phyloP scores from a whole-genome alignment of 2,113 vertebrate species.

The Aythya baeri region DNA sequence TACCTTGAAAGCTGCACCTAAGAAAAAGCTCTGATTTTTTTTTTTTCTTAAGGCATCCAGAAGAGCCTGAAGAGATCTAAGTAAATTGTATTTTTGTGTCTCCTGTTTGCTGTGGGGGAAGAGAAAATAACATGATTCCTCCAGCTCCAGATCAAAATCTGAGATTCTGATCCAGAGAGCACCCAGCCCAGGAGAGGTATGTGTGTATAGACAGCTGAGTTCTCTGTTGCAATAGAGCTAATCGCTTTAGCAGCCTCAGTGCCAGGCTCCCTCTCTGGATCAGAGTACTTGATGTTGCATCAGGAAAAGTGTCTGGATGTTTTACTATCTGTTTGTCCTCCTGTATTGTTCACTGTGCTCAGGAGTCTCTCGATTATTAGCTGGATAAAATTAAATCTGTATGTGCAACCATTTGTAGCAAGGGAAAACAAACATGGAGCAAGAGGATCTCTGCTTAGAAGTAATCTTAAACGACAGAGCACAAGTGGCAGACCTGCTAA shows the following conservation, averaged over 20 bases:
- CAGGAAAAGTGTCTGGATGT: background rate
- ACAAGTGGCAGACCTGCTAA: background rate
- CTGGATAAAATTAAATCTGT: background rate
- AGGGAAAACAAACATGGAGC: background rate
- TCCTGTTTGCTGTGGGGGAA: conserved; percentile 65
- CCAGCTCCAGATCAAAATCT: conserved; percentile 65
- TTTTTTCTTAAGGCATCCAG: conserved; percentile 57
- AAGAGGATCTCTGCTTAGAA: background rate
- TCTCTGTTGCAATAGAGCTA: conserved; percentile 12
- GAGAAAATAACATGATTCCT: conserved; percentile 61
- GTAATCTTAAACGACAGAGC: background rate
- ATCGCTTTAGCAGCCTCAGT: background rate
- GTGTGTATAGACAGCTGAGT: conserved; percentile 25
- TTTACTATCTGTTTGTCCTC: background rate
- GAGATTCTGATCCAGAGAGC: conserved; percentile 69
- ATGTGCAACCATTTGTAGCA: background rate
- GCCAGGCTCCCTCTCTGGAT: conserved; percentile 65
- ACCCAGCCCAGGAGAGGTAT: conserved; percentile 60
- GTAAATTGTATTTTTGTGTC: conserved; percentile 66
- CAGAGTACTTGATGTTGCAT: conserved; percentile 21
- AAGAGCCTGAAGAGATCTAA: conserved; percentile 67
- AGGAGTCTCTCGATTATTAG: background rate
- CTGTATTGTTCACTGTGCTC: background rate
- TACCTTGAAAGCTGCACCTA: conserved; percentile 47
- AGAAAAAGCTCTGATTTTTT: conserved; percentile 60